phyloP scores from a whole-genome alignment of 2,888 invertebrate genomes.

The Artemia sinica region DNA sequence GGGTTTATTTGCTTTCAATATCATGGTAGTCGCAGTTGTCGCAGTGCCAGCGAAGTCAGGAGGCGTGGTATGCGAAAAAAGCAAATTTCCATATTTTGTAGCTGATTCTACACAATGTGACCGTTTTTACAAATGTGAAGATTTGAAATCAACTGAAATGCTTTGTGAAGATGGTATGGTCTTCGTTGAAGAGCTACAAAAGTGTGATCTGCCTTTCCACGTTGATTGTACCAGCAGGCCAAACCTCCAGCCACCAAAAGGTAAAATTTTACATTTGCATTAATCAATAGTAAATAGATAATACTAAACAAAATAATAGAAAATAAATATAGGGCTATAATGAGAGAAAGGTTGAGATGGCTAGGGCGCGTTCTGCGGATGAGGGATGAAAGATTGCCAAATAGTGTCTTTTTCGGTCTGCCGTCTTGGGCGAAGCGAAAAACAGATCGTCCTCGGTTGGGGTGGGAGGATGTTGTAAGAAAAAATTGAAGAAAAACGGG shows the following conservation, averaged over 20 bases:
- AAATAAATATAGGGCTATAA: no score
- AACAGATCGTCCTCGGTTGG: no score
- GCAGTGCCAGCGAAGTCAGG: neutral
- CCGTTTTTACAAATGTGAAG: conserved; percentile 17
- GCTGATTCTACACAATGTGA: conserved; percentile 19
- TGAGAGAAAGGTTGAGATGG: no score
- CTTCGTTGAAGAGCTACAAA: conserved; percentile 7
- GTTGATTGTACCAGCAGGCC: conserved; percentile 20
- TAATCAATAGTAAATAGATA: no score
- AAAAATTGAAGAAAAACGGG: no score
- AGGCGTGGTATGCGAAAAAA: conserved; percentile 12
- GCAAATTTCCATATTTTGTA: conserved; percentile 18
- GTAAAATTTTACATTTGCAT: neutral
- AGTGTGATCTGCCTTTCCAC: conserved; percentile 19
- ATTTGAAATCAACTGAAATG: conserved; percentile 11
- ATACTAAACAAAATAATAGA: no score
- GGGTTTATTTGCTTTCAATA: neutral
- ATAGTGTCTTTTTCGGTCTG: no score
- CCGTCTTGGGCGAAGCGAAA: no score
- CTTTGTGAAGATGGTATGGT: conserved; percentile 22
- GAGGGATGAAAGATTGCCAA: no score
- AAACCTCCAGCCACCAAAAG: conserved; percentile 20
- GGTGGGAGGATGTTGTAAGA: no score
- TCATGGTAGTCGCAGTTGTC: neutral
- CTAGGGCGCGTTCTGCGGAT: no score